Evolutionary conservation across 2,888 invertebrate genomes (phyloP), one percentile per base, ranked within the genome.

Genomic region (Agonopterix arenella): DNA sequence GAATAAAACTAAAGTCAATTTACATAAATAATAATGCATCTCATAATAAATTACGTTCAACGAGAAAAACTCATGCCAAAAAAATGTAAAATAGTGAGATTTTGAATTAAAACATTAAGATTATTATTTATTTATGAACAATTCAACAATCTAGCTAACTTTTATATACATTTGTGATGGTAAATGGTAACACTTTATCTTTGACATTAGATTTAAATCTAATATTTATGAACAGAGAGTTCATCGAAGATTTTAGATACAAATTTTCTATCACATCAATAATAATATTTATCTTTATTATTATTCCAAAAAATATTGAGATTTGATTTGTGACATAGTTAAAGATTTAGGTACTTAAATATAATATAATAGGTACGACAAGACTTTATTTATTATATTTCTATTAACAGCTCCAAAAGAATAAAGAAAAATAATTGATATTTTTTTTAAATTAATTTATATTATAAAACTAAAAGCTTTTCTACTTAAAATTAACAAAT

Each of bases 141-240:
- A 72, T 73, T 78, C 70, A 82, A 83, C 77, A 77, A 78, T 76
- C 69, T 80, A 82, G 56, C 73, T 79, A 79, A 73, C 57, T 67
- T 66, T 56, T 76, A 79, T 79, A 68, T 80, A 84, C 80, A 84
- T 68, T 77, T 79, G 75, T 74, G 80, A 79, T 74, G 76, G 67
- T 66, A 64, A 58, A 67, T 77, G 81, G 84, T 84, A 84, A 84
- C 84, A 66, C 55, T 66, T 66, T 16, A 62, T 75, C 73, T 76
- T 78, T 76, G 75, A 71, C 63, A 68, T 54, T 18, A 7, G 9
- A 48, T 42, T 28, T 28, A 28, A 28, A 28, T 28, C 1, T 28
- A 28, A 28, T 28, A 28, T 28, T 28, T 28, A 8, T n/a, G 16
- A 44, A 47, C 43, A 43, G 10, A 18, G 18, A 36, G 8, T 48